phyloP scores from a whole-genome alignment of 1,140 invertebrate species.

The Lethocerus indicus region DNA sequence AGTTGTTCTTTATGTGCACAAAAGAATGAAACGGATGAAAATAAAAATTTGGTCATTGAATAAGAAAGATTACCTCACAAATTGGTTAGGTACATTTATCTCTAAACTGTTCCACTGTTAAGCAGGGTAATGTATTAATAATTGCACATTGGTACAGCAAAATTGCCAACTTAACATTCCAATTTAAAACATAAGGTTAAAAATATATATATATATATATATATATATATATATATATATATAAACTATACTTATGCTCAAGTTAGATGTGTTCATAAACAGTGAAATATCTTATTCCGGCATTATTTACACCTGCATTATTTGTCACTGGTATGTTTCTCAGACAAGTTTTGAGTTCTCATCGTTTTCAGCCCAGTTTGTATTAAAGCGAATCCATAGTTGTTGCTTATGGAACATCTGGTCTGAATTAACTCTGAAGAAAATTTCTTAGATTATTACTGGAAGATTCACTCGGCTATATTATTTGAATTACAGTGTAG shows the following conservation, averaged over 20 bases:
- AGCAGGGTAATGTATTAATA: not conserved
- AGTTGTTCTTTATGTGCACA: no score
- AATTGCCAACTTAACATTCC: not conserved
- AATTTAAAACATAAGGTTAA: no score
- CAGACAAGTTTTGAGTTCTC: not conserved
- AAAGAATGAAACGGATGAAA: no score
- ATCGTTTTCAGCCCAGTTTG: not conserved
- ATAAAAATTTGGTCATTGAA: not conserved
- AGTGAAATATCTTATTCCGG: no score
- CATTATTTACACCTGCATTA: no score
- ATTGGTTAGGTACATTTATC: not conserved
- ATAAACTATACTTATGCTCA: no score
- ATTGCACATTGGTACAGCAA: not conserved
- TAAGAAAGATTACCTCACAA: not conserved
- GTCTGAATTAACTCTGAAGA: not conserved
- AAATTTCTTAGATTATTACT: not conserved
- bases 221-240: no score
- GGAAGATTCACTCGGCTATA: not conserved
- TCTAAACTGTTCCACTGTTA: not conserved
- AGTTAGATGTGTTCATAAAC: no score
- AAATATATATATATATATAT: no score
- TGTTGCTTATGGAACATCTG: not conserved
- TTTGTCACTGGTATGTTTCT: no score
- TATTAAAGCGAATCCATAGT: not conserved
- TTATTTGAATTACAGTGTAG: constrained; percentile 9